Percentiles rank a stretch among this genome's conserved stretches.
Evolutionary conservation across 2,113 vertebrate species (phyloP).

Genomic region (Scophthalmus maximus): DNA sequence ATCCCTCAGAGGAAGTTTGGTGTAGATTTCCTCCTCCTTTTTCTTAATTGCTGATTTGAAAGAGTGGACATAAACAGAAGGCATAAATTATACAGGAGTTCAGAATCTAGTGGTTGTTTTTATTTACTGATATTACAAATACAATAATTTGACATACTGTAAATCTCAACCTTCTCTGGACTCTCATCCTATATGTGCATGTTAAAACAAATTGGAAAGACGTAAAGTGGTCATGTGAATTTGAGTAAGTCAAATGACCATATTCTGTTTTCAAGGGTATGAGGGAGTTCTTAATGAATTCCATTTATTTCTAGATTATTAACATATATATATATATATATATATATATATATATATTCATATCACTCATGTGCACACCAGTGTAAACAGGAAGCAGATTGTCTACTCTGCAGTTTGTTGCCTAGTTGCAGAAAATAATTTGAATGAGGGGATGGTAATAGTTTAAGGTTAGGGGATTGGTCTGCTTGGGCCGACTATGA

Average conservation of each 20-base stretch:
- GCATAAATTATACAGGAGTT: neutral
- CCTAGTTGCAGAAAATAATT: no score
- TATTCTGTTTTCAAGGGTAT: neutral
- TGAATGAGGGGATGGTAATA: no score
- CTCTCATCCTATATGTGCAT: neutral
- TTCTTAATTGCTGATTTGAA: no score
- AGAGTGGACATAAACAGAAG: conserved; percentile 24
- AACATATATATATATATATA: no score
- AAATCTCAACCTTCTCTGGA: neutral
- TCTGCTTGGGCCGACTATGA: no score
- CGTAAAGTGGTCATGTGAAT: neutral
- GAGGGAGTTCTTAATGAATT: no score
- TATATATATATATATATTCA: no score
- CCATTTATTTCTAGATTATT: no score
- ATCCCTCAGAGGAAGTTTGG: conserved; percentile 2
- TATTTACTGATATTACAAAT: neutral
- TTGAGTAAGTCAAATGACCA: neutral
- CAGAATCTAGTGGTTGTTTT: conserved; percentile 7
- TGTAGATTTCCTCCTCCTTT: neutral
- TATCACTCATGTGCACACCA: no score
- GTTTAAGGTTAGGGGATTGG: no score
- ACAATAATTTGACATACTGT: neutral
- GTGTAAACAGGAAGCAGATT: no score
- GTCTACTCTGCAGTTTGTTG: no score
- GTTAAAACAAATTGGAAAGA: neutral